These are phyloP conservation scores for Psilopogon haemacephalus DNA, from an alignment of 2,113 vertebrate genomes.

Conservation along the genomic window DNA sequence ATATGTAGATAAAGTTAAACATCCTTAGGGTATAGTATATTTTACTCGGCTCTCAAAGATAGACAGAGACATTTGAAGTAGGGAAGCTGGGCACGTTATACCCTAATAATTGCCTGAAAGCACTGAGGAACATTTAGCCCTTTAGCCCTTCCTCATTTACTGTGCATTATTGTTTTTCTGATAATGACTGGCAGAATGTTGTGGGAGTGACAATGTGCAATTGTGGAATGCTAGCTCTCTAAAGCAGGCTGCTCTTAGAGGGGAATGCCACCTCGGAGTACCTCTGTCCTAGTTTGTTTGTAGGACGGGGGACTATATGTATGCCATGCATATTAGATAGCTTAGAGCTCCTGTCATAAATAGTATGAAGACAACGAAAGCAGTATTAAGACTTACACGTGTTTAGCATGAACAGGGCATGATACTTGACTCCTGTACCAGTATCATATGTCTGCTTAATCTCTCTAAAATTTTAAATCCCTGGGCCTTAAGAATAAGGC, in stretches of 20 bases:
- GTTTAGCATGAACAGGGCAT: not conserved
- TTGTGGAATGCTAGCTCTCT: not conserved
- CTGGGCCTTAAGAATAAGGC: not conserved
- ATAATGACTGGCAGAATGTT: not conserved
- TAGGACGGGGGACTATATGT: not conserved
- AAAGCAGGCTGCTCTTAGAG: not conserved
- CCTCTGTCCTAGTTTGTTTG: not conserved
- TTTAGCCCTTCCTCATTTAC: constrained; percentile 25
- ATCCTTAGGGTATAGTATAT: constrained; percentile 44
- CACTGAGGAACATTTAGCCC: constrained; percentile 29
- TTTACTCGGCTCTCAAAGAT: constrained; percentile 55
- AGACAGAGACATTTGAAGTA: constrained; percentile 60
- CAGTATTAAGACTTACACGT: not conserved
- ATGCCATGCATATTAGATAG: not conserved
- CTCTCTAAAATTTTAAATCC: constrained; percentile 2
- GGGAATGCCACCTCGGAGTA: not conserved
- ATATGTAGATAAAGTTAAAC: constrained; percentile 48
- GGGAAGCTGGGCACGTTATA: constrained; percentile 45
- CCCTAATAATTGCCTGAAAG: constrained; percentile 60
- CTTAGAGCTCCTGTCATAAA: not conserved
- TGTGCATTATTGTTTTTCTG: not conserved
- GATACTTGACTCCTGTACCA: not conserved
- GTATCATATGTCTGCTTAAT: not conserved
- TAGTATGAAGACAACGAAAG: not conserved
- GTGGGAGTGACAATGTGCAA: not conserved